A percentile compares a stretch with the other conserved stretches of the same genome.
Conservation (phyloP, 2,797 vertebrate species). For the Lerista edwardsae region DNA sequence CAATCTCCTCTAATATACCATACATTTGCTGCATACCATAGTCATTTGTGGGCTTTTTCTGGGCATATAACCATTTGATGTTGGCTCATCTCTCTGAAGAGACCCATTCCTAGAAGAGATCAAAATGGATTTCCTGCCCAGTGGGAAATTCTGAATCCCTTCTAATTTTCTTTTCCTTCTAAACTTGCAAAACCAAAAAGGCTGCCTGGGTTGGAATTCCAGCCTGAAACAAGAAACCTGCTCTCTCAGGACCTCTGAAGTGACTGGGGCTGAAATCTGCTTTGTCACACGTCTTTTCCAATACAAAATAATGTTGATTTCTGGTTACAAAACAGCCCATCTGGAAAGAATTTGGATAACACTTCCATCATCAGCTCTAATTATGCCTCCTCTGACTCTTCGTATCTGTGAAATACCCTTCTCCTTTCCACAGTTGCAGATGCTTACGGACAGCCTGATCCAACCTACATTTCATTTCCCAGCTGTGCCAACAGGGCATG, state of each 20-base stretch:
- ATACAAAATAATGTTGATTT: background rate
- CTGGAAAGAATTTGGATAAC: conserved; percentile 1
- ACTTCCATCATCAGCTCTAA: background rate
- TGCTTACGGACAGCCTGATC: background rate
- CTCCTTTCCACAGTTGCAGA: background rate
- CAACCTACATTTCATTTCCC: no score
- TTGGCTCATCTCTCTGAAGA: background rate
- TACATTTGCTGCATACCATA: background rate
- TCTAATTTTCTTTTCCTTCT: conserved; percentile 32
- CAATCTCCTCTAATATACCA: conserved; percentile 16
- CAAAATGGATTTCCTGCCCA: conserved; percentile 30
- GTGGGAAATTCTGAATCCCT: conserved; percentile 10
- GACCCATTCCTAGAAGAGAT: background rate
- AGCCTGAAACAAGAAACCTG: conserved; percentile 17
- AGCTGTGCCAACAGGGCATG: no score
- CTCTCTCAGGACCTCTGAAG: background rate
- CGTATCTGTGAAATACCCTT: background rate
- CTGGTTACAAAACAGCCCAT: background rate
- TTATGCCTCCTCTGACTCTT: background rate
- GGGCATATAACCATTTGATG: background rate
- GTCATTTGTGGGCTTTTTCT: conserved; percentile 27
- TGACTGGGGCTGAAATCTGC: conserved; percentile 10
- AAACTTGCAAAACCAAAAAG: background rate
- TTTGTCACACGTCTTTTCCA: background rate
- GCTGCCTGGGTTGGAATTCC: background rate